Base-by-base conservation (phyloP, 2,797 vertebrate genomes). In the Arnoldichthys spilopterus region DNA sequence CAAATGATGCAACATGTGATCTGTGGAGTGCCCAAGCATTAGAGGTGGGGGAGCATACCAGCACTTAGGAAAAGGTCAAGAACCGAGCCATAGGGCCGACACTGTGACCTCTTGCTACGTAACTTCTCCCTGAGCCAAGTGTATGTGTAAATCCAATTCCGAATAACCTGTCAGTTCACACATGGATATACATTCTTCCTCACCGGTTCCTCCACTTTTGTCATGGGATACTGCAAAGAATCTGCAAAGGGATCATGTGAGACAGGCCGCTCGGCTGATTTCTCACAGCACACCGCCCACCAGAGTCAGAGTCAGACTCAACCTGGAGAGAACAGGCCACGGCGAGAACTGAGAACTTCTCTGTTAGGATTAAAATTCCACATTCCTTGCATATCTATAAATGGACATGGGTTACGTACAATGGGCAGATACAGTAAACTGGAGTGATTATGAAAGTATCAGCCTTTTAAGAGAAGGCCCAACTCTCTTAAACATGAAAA, bases 1-100 rank as follows among this genome's bases (percentile, higher is more conserved):
- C 90, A 91, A 91, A 85, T 90, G 91, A 89, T 85, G 69, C 40
- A 86, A 82, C 93, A 91, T 91, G 90, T 93, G 91, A 94, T 89
- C 68, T 13, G 15, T 15, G 40, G 34, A 74, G 3, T 15, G 37
- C 24, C 11, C 28, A 70, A 70, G 26, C 66, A 49, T 71, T 0
- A 49, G 4, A 40, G 59, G 15, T 47, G 70, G 69, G 18, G 61
- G 49, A 32, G 32, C 11, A 22, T 12, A 3, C n/a, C 4, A 47
- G 67, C 12, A 20, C 37, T 22, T 18, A 49, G 18, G 6, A 2
- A 43, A 71, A 26, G 30, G 37, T 56, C 51, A 53, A 26, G 24
- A 70, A 58, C 53, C 16, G 37, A 28, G 24, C 24, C 13, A 40
- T 8, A 8, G 20, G 62, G 73, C 20, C 30, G 59, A 34, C 43